Evolutionary conservation across 2,888 invertebrate genomes (phyloP), one percentile per base, ranked within the genome.

Genomic region (Copidosoma aretas): DNA sequence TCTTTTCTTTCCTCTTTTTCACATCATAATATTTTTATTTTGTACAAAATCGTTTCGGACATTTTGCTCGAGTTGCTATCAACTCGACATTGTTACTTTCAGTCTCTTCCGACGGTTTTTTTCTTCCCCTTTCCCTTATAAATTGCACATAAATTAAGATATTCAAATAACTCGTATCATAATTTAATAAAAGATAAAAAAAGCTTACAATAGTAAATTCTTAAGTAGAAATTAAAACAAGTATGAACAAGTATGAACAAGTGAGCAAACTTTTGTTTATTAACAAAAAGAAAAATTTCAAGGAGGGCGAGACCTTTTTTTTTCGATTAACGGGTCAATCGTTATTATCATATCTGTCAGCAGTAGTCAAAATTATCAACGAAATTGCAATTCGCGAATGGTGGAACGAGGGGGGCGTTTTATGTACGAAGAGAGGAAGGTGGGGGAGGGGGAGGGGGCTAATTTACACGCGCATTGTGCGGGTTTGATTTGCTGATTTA

Each of bases 21-120:
- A 70, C 65, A 64, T 72, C 68, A 49, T 74, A 70, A 74, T 77
- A 78, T 75, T 79, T 74, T 71, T 71, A 74, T 77, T 78, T 75
- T 79, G 73, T 78, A 79, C 79, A 78, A 72, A 78, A 75, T 75
- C 75, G 73, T 74, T 73, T 77, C 76, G 74, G 75, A 74, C 74
- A 68, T 61, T 65, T 72, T 60, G 46, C 68, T 73, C 70, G 74
- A 77, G 71, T 75, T 76, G 70, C 66, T 71, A 32, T 32, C 72
- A 59, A 78, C 77, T 78, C 77, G 77, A 78, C 73, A 73, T 72
- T 8, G 32, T 32, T 66, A 68, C 73, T 71, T 71, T 74, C 58
- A 63, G 61, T 62, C 43, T 65, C 65, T 72, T 71, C 70, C 69
- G 73, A 70, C 70, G 71, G 70, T 41, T 54, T 67, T 61, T 52